Percentiles rank a stretch among this genome's conserved stretches.
Evolutionary conservation across 2,113 vertebrate genomes (phyloP).

Genomic region (Ceyx cyanopectus): DNA sequence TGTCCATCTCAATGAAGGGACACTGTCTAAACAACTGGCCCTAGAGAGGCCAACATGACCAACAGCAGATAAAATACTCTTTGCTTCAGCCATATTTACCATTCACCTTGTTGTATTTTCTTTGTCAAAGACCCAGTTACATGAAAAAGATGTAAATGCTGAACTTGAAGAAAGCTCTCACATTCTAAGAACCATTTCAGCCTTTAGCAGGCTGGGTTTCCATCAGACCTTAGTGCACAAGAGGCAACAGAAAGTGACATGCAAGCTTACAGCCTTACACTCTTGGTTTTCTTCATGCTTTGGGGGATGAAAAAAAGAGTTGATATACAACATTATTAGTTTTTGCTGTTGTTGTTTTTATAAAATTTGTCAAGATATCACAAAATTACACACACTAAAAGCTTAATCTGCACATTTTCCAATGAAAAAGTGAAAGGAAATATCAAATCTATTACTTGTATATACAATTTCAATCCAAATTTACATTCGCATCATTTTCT

Average conservation of each 20-base stretch:
- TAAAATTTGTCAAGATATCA: slow-evolving; percentile 72
- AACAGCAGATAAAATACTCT: not conserved
- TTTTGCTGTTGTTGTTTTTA: slow-evolving; percentile 61
- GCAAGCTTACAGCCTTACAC: not conserved
- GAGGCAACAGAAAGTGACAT: not conserved
- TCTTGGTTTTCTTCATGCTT: not conserved
- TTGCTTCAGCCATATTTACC: not conserved
- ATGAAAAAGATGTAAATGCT: not conserved
- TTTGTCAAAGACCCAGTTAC: not conserved
- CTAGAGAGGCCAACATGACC: not conserved
- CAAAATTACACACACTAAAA: slow-evolving; percentile 69
- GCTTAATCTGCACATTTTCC: slow-evolving; percentile 64
- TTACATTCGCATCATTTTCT: slow-evolving; percentile 71
- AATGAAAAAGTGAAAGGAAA: slow-evolving; percentile 66
- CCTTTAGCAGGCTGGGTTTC: not conserved
- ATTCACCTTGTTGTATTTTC: fast-evolving
- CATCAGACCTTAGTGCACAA: not conserved
- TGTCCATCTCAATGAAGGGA: not conserved
- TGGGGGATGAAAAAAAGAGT: fast-evolving
- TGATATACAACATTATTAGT: not conserved
- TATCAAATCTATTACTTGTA: slow-evolving; percentile 68
- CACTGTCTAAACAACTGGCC: no score
- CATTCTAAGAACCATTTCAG: not conserved
- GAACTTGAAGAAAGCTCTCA: not conserved
- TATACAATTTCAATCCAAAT: slow-evolving; percentile 78